These are phyloP conservation scores for Apamea anceps DNA, from an alignment of 2,888 invertebrate genomes.

Conservation along the genomic window DNA sequence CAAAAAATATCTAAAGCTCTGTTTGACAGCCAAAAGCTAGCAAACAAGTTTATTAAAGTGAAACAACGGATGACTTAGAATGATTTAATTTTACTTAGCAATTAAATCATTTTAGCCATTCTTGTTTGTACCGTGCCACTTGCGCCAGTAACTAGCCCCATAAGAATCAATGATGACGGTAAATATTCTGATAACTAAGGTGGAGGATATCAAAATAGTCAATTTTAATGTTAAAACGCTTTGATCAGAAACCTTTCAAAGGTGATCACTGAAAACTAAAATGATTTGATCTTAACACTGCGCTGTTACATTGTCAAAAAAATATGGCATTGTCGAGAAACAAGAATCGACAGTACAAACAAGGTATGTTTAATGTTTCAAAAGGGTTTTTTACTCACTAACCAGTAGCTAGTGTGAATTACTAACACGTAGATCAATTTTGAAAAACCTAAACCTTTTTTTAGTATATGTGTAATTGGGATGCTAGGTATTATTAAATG, in stretches of 20 bases:
- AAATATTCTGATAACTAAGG: constrained; percentile 12
- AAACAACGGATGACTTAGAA: background rate
- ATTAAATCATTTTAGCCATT: background rate
- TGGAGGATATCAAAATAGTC: constrained; percentile 25
- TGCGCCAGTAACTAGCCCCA: background rate
- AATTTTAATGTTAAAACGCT: constrained; percentile 27
- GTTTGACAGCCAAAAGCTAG: background rate
- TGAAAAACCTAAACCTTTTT: background rate
- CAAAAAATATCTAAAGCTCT: background rate
- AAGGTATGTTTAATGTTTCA: constrained; percentile 32
- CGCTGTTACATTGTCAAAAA: constrained; percentile 44
- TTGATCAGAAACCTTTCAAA: background rate
- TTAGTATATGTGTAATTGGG: constrained; percentile 1
- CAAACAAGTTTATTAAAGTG: background rate
- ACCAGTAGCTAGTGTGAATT: constrained; percentile 15
- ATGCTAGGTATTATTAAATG: background rate
- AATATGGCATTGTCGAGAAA: background rate
- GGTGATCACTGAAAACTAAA: background rate
- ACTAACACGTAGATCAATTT: constrained; percentile 18
- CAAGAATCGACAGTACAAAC: background rate
- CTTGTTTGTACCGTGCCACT: background rate
- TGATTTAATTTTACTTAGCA: background rate
- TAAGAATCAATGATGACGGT: background rate
- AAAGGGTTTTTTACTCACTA: background rate
- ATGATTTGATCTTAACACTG: background rate